phyloP scores from a whole-genome alignment of 2,888 invertebrate species.

The Platynereis dumerilii region DNA sequence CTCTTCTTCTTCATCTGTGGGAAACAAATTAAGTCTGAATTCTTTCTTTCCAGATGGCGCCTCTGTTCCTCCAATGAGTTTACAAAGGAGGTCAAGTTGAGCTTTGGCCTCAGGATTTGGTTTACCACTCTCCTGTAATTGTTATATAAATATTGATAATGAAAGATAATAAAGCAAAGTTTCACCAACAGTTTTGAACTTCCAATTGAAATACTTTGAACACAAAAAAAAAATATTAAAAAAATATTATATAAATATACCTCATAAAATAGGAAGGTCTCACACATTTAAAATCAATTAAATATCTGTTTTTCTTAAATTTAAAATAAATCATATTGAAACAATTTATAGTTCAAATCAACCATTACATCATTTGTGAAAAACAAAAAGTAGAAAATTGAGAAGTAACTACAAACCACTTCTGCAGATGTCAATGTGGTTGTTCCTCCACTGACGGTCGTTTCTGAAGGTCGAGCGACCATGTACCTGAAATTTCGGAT shows the following conservation, averaged over 20 bases:
- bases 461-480: conserved; percentile 46
- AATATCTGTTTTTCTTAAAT: no score
- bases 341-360: no score
- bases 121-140: conserved; percentile 46
- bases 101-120: conserved; percentile 60
- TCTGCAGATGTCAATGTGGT: conserved; percentile 5
- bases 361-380: no score
- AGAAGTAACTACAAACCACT: conserved; percentile 6
- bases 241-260: no score
- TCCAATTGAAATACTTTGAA: not conserved
- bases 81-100: conserved; percentile 60
- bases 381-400: not conserved
- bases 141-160: not conserved
- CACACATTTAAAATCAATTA: no score
- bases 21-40: conserved; percentile 59
- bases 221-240: not conserved
- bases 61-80: conserved; percentile 53
- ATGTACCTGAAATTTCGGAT: conserved; percentile 36
- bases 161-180: not conserved
- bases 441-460: conserved; percentile 26
- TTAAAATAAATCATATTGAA: no score
- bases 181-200: not conserved
- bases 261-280: no score
- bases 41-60: conserved; percentile 40
- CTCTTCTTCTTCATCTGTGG: conserved; percentile 43